Base-by-base conservation (phyloP, 2,888 invertebrate genomes). In the Habroteleia sp. region DNA sequence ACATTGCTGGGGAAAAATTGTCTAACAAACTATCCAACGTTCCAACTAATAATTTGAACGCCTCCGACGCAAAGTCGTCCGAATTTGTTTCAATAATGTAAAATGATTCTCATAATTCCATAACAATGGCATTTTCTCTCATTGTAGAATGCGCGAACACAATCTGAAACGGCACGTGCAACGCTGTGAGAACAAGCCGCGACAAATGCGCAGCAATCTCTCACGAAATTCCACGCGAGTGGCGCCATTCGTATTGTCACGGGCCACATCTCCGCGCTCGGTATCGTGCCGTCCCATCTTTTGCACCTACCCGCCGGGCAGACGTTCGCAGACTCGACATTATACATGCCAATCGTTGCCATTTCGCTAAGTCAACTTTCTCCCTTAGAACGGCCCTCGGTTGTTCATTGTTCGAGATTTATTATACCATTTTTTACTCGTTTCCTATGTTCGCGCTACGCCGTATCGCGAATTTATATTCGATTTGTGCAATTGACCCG, bases 311-410 rank as follows among this genome's bases (percentile, higher is more conserved):
- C 33, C 33, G 7, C 3, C 33, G 29, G 16, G 23, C 63, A 42
- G 63, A 42, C 60, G 17, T 13, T 25, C 6, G 33, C 8, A 31
- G 13, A 10, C 60, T 5, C 33, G 42, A 37, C 50, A 50, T 37
- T 46, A 37, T 52, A 42, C 16, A 31, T 35, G 63, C 50, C 63
- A 35, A 52, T 56, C 60, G 69, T 5, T 52, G 69, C 60, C 69
- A 60, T 69, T 69, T 69, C 44, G 52, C 48, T 46, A 48, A 27
- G 17, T 7, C 33, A 23, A 60, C 69, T 69, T 69, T 69, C 69
- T 69, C 69, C 60, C 44, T 23, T 29, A 11, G 39, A 48, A 42
- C 16, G 42, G 16, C 39, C 41, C 41, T 23, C 37, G 46, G 25
- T 29, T 13, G 17, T 41, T 46, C 56, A 66, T 56, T 66, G 66